Evolutionary conservation across 2,888 invertebrate species (phyloP), one percentile per base, ranked within the genome.

Genomic region (Meliscaeva auricollis): DNA sequence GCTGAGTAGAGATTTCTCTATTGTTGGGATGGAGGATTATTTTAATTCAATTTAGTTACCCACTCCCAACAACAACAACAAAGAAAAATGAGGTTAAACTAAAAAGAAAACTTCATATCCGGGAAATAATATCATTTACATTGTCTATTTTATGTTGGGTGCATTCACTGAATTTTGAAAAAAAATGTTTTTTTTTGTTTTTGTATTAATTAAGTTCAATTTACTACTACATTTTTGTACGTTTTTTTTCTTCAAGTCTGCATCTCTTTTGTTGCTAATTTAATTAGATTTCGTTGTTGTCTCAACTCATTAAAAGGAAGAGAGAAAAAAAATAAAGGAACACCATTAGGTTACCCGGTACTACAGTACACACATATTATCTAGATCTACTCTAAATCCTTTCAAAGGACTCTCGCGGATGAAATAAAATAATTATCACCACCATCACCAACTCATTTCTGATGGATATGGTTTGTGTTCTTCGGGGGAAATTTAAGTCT

Each of bases 401-500:
- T 77, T 81, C 50, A 77, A 60, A 72, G 58, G 60, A 73, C 52
- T 60, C 17, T 46, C 13, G 32, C 78, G 83, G 66, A 79, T 80
- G 60, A 30, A 70, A 80, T 84, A 72, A 84, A 84, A 80, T 84
- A 80, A 84, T 84, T 72, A 84, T 80, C 64, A 56, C 35, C 46
- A 83, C 58, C n/a, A n/a, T n/a, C 60, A 52, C 77, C 44, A 26
- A 32, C 69, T 41, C 74, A 58, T 60, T 66, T 32, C 20, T 5
- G 9, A 3, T 26, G 26, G 44, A 15, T 15, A n/a, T 6, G 44
- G 44, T 44, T 13, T 20, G 13, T 13, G n/a, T 60, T 38, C 6
- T 60, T 1, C 17, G 17, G 0, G 17, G 5, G 11, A 32, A 32
- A 8, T 38, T 38, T 20, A 11, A 7, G 13, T 56, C 17, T 58